Evolutionary conservation across 2,113 vertebrate species (phyloP).

Genomic region (Sterrhoptilus dennistouni): DNA sequence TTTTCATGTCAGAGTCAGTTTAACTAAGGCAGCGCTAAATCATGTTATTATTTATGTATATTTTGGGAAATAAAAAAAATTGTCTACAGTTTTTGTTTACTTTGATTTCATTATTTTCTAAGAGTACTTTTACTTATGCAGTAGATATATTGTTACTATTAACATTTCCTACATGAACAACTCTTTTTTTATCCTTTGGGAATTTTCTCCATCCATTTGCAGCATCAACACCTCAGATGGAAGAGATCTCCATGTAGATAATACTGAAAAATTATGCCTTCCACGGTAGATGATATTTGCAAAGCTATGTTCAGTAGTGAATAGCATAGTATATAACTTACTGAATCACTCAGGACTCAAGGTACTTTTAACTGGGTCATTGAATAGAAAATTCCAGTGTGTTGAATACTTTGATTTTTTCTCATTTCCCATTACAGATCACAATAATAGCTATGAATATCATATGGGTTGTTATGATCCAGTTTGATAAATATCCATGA

Average conservation of each 20-base stretch:
- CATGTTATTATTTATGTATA: neutral
- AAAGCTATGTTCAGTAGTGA: neutral
- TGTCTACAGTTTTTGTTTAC: neutral
- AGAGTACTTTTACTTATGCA: neutral
- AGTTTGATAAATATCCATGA: neutral
- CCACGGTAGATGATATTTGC: neutral
- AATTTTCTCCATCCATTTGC: neutral
- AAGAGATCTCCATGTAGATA: neutral
- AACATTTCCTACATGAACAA: neutral
- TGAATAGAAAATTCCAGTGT: neutral
- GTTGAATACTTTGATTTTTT: neutral
- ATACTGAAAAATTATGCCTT: neutral
- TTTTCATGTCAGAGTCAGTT: neutral
- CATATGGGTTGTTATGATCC: neutral
- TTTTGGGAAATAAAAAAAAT: neutral
- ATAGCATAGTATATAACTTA: neutral
- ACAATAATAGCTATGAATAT: neutral
- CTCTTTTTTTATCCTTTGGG: neutral
- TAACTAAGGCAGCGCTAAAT: neutral
- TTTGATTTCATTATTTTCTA: neutral
- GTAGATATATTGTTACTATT: neutral
- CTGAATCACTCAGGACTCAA: neutral
- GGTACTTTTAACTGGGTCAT: neutral
- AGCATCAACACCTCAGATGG: neutral
- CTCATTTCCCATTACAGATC: neutral